Conservation (phyloP, 2,888 invertebrate genomes). For the Hirtodrosophila alboralis region DNA sequence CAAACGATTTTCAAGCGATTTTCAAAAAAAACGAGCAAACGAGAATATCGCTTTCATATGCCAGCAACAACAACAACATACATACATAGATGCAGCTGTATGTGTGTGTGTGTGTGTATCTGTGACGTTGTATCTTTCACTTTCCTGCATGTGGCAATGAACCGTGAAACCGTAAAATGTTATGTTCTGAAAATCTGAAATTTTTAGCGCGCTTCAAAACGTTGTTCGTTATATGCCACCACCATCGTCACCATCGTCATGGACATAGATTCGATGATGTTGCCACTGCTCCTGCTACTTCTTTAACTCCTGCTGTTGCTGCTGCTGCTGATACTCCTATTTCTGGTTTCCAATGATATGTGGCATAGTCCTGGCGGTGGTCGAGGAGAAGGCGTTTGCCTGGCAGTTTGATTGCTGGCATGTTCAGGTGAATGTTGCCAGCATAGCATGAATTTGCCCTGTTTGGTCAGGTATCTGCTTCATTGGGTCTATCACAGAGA, state of each 20-base stretch:
- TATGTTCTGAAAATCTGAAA: conserved; percentile 81
- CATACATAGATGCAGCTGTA: conserved; percentile 13
- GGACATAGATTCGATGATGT: conserved; percentile 14
- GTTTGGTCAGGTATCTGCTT: neutral
- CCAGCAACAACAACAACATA: conserved; percentile 28
- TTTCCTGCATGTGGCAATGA: conserved; percentile 78
- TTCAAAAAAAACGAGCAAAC: conserved; percentile 54
- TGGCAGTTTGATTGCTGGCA: conserved; percentile 29
- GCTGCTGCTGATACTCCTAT: conserved; percentile 10
- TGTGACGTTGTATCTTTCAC: conserved; percentile 67
- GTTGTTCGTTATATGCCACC: conserved; percentile 23
- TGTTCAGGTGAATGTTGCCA: conserved; percentile 45
- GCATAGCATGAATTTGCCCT: conserved; percentile 4
- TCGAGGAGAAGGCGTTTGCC: conserved; percentile 3
- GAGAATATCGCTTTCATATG: conserved; percentile 60
- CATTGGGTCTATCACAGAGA: neutral
- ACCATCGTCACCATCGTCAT: conserved; percentile 13
- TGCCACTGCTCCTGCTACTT: conserved; percentile 8
- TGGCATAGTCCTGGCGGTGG: conserved; percentile 8
- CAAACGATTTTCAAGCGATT: conserved; percentile 64
- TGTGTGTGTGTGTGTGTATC: conserved; percentile 21
- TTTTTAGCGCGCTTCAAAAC: conserved; percentile 79
- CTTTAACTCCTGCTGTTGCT: neutral
- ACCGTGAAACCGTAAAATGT: conserved; percentile 81
- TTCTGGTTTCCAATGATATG: conserved; percentile 40